Evolutionary conservation across 2,113 vertebrate species (phyloP).

Genomic region (Gavialis gangeticus): DNA sequence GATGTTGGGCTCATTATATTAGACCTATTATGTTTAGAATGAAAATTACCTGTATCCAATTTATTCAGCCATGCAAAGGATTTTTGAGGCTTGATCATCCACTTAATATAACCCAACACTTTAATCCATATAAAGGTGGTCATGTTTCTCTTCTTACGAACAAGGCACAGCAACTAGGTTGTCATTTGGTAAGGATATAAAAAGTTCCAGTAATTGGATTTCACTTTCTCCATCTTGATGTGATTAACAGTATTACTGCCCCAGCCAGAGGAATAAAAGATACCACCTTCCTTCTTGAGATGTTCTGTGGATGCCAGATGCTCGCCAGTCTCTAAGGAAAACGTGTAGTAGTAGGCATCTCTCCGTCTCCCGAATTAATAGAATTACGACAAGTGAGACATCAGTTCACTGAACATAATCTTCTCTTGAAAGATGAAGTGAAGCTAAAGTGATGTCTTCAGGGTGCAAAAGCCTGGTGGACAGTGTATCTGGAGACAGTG

Average conservation of each 20-base stretch:
- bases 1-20: accelerated
- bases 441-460: no score
- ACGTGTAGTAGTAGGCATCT: background rate
- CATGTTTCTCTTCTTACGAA: background rate
- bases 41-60: background rate
- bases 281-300: background rate
- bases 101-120: background rate
- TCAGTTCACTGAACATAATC: no score
- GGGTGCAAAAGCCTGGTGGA: no score
- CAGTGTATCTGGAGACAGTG: no score
- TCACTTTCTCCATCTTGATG: conserved; percentile 19
- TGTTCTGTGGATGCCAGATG: conserved; percentile 23
- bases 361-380: no score
- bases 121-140: background rate
- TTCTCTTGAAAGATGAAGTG: no score
- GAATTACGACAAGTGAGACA: no score
- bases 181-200: background rate
- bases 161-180: background rate
- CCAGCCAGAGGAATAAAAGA: background rate
- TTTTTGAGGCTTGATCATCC: background rate
- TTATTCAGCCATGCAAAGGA: background rate
- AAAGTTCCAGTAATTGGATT: background rate
- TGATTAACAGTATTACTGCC: conserved; percentile 18
- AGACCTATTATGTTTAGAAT: background rate
- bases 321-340: conserved; percentile 5